A percentile compares a stretch with the other conserved stretches of the same genome.
Evolutionary conservation across 2,797 vertebrate species (phyloP).

Genomic region (Bradypus variegatus): DNA sequence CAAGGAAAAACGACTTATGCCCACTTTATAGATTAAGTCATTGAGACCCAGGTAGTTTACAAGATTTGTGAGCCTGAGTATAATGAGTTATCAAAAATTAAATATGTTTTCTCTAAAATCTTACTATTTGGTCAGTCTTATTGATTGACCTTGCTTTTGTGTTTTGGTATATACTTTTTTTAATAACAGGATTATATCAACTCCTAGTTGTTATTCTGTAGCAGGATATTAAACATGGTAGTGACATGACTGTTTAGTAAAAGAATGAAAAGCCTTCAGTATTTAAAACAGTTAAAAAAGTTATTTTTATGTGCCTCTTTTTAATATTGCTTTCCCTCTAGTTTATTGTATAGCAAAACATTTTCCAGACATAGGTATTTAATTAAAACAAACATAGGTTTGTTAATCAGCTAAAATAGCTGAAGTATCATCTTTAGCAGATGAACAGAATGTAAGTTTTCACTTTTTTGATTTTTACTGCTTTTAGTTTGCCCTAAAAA

Average conservation of each 20-base stretch:
- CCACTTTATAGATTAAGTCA: not conserved
- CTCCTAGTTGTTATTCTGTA: not conserved
- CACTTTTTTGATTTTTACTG: constrained; percentile 33
- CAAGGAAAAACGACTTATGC: not conserved
- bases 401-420: constrained; percentile 40
- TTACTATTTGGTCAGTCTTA: not conserved
- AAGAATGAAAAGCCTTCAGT: not conserved
- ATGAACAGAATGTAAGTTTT: constrained; percentile 35
- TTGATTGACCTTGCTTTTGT: not conserved
- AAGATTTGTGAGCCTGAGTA: constrained; percentile 1
- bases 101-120: not conserved
- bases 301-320: constrained; percentile 21
- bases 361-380: constrained; percentile 36
- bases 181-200: not conserved
- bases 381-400: constrained; percentile 39
- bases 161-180: constrained; percentile 9
- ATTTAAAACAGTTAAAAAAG: constrained; percentile 35
- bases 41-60: not conserved
- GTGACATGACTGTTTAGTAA: not conserved
- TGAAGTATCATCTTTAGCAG: constrained; percentile 12
- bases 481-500: constrained; percentile 33
- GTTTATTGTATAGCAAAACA: constrained; percentile 5
- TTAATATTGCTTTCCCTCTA: constrained; percentile 32
- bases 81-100: constrained; percentile 5
- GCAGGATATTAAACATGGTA: constrained; percentile 38